phyloP scores from a whole-genome alignment of 1,140 invertebrate species.

The Paralvinella palmiformis region DNA sequence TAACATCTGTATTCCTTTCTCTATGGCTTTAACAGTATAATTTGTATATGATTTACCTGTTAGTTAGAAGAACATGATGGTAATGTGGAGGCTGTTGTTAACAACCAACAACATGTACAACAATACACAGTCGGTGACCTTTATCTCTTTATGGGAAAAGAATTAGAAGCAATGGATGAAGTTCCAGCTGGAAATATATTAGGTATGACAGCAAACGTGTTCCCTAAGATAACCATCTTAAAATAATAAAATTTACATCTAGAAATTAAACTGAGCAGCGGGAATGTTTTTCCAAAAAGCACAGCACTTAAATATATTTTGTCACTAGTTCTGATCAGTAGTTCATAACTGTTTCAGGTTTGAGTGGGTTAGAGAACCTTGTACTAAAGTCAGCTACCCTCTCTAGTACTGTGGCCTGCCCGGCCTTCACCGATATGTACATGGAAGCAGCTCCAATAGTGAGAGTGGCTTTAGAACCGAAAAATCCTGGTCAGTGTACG shows the following conservation, averaged over 20 bases:
- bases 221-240: no score
- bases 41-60: no score
- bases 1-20: neutral
- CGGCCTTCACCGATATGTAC: constrained; percentile 80
- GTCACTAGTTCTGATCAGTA: no score
- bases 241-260: no score
- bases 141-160: constrained; percentile 90
- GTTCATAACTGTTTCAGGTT: no score
- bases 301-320: constrained; percentile 6
- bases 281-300: neutral
- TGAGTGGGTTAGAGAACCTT: constrained; percentile 79
- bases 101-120: constrained; percentile 32
- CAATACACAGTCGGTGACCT: constrained; percentile 65
- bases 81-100: neutral
- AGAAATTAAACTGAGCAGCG: neutral
- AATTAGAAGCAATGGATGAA: constrained; percentile 72
- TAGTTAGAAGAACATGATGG: neutral
- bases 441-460: constrained; percentile 80
- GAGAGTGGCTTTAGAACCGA: constrained; percentile 88
- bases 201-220: constrained; percentile 51
- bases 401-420: constrained; percentile 75
- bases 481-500: constrained; percentile 60
- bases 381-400: constrained; percentile 86
- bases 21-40: no score
- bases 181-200: constrained; percentile 86